Conservation (phyloP, 2,797 vertebrate species). For the Chaetophractus vellerosus region DNA sequence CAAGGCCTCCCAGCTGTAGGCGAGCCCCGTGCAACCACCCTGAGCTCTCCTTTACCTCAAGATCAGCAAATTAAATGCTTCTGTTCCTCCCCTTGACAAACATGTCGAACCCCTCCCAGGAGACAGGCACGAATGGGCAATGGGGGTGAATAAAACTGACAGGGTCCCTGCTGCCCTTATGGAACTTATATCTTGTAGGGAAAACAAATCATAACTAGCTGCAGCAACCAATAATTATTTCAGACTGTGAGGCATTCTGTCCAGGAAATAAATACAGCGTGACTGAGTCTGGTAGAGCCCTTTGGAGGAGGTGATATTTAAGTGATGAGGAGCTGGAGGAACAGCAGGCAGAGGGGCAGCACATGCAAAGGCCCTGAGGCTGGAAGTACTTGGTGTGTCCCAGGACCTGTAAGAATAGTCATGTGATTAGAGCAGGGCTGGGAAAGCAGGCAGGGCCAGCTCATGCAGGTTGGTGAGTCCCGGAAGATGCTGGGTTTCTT, state of each 20-base stretch:
- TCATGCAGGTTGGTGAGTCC: not conserved
- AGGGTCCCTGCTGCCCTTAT: not conserved
- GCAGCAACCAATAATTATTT: not conserved
- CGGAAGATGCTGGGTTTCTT: rapidly evolving
- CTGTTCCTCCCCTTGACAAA: not conserved
- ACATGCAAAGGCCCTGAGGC: not conserved
- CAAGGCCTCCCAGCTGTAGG: not conserved
- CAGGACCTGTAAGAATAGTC: not conserved
- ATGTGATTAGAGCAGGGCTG: not conserved
- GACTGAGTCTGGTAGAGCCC: not conserved
- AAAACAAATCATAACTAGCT: not conserved
- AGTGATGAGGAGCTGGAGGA: not conserved
- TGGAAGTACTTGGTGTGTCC: not conserved
- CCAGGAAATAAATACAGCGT: not conserved
- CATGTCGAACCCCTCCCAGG: not conserved
- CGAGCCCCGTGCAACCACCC: not conserved
- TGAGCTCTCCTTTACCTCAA: not conserved
- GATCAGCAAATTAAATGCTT: not conserved
- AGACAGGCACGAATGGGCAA: not conserved
- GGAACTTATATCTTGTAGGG: not conserved
- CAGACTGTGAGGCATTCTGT: not conserved
- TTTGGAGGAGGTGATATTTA: not conserved
- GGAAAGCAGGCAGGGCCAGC: not conserved
- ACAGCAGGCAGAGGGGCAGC: not conserved
- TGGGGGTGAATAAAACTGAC: not conserved